Percentiles rank a stretch among this genome's conserved stretches.
Evolutionary conservation across 1,140 invertebrate genomes (phyloP).

Genomic region (Drosophila littoralis): DNA sequence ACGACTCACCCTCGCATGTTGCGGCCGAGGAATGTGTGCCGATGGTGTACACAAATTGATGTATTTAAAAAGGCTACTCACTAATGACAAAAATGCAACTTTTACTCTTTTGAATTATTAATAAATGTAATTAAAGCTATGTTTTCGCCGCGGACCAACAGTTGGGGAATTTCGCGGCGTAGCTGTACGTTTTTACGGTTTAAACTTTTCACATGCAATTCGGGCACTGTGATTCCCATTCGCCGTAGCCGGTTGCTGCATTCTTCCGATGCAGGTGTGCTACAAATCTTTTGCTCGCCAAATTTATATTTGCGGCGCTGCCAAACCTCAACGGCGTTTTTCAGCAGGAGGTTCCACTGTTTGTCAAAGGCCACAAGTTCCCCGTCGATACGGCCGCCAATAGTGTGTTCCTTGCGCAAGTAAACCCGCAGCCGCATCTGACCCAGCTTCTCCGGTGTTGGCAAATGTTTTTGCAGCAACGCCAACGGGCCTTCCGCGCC

Average conservation of each 20-base stretch:
- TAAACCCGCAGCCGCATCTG: conserved; percentile 88
- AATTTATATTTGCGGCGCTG: conserved; percentile 86
- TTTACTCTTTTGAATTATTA: conserved; percentile 32
- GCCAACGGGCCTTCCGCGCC: conserved; percentile 87
- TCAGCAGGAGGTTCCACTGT: conserved; percentile 96
- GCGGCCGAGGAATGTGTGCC: conserved; percentile 89
- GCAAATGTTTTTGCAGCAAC: conserved; percentile 87
- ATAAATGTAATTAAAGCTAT: conserved; percentile 85
- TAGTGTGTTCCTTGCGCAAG: conserved; percentile 87
- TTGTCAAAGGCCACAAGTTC: conserved; percentile 96
- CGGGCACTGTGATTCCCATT: conserved; percentile 83
- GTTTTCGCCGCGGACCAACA: conserved; percentile 94
- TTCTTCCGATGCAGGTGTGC: conserved; percentile 23
- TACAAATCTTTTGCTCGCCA: conserved; percentile 62
- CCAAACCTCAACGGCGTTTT: conserved; percentile 94
- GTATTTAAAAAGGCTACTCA: conserved; percentile 8
- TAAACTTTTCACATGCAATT: conserved; percentile 85
- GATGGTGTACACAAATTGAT: conserved; percentile 85
- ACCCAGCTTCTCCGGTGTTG: conserved; percentile 58
- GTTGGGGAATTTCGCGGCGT: conserved; percentile 90
- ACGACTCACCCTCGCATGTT: conserved; percentile 89
- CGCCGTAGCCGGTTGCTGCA: conserved; percentile 48
- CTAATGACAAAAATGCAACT: conserved; percentile 5
- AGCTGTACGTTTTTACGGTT: conserved; percentile 88
- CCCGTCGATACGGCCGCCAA: conserved; percentile 92